Evolutionary conservation across 1,140 invertebrate genomes (phyloP).

Genomic region (Lasioglossum baleicum): DNA sequence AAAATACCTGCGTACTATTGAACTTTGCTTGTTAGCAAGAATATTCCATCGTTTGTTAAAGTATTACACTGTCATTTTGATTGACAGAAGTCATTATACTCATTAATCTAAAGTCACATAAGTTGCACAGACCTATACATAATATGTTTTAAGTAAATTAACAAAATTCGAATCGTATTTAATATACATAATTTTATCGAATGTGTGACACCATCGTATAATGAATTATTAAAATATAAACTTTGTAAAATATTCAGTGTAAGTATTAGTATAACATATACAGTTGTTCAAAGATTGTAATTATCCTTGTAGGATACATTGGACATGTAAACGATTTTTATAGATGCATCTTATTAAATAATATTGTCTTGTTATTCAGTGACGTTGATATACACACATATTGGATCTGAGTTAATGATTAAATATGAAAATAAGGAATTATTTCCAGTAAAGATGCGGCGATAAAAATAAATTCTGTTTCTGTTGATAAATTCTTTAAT

Average conservation of each 20-base stretch:
- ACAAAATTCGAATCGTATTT: conserved; percentile 13
- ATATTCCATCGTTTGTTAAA: conserved; percentile 18
- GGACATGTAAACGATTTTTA: conserved; percentile 20
- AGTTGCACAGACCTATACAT: conserved; percentile 26
- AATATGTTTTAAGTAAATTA: conserved; percentile 10
- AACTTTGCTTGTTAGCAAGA: conserved; percentile 20
- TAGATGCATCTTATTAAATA: conserved; percentile 32
- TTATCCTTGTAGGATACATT: conserved; percentile 17
- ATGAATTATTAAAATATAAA: conserved; percentile 28
- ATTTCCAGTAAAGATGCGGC: background rate
- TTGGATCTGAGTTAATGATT: conserved; percentile 5
- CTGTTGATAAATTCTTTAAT: conserved; percentile 11
- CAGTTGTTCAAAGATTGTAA: conserved; percentile 39
- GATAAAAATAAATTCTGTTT: conserved; percentile 17
- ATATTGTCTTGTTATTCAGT: conserved; percentile 8
- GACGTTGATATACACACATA: conserved; percentile 27
- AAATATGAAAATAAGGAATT: background rate
- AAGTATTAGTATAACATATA: conserved; percentile 35
- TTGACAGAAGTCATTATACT: conserved; percentile 4
- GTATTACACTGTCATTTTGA: conserved; percentile 10
- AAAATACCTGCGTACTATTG: conserved; percentile 5
- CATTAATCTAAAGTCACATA: background rate
- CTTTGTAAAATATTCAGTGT: conserved; percentile 51
- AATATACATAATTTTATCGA: conserved; percentile 33
- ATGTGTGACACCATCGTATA: conserved; percentile 12